A percentile compares a stretch with the other conserved stretches of the same genome.
Evolutionary conservation across 2,797 vertebrate genomes (phyloP).

Genomic region (Siniperca undulata): DNA sequence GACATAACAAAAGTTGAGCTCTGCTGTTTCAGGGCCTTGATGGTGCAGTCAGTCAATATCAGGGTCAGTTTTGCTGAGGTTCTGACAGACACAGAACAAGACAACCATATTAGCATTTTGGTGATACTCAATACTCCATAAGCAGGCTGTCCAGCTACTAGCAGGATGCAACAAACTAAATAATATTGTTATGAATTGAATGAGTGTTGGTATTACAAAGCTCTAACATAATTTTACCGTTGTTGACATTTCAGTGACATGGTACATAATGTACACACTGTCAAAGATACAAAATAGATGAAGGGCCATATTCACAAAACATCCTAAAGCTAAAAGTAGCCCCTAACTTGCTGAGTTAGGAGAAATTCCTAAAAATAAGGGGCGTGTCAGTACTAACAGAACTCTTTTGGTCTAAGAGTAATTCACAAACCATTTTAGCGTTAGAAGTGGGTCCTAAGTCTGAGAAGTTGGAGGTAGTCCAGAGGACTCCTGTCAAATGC

Average conservation of each 20-base stretch:
- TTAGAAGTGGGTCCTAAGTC: too few species aligned
- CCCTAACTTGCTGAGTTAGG: not conserved
- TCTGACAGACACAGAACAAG: not conserved
- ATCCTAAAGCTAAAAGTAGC: not conserved
- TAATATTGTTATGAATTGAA: constrained; percentile 16
- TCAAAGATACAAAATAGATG: constrained; percentile 4
- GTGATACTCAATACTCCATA: not conserved
- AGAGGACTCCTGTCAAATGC: too few species aligned
- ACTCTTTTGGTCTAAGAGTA: too few species aligned
- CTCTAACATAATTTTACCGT: not conserved
- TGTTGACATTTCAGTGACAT: constrained; percentile 5
- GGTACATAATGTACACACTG: not conserved
- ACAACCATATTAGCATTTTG: not conserved
- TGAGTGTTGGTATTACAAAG: constrained; percentile 12
- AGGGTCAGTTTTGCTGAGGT: constrained; percentile 35
- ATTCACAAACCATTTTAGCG: too few species aligned
- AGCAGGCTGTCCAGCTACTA: constrained; percentile 8
- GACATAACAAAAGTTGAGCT: constrained; percentile 57
- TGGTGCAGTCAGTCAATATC: constrained; percentile 58
- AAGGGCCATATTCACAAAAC: not conserved
- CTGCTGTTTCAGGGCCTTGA: constrained; percentile 48
- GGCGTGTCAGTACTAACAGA: not conserved
- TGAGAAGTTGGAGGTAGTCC: too few species aligned
- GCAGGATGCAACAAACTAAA: constrained; percentile 19
- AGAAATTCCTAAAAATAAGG: not conserved